phyloP scores from a whole-genome alignment of 2,888 invertebrate species.

The Amitus sp. region DNA sequence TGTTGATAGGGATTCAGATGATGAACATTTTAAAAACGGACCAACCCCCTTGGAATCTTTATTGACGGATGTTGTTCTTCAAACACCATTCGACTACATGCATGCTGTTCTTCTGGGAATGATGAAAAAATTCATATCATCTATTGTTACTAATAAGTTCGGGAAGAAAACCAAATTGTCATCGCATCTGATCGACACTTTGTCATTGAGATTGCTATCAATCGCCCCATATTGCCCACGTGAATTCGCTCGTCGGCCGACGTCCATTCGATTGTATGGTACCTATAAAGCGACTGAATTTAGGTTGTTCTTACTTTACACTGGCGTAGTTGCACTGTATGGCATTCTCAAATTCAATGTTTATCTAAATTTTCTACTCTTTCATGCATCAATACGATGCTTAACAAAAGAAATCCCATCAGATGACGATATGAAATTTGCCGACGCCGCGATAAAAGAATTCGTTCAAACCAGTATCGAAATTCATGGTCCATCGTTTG shows the following conservation, averaged over 20 bases:
- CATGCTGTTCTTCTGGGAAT: slow-evolving; percentile 23
- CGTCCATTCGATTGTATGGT: slow-evolving; percentile 29
- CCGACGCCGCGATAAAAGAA: slow-evolving; percentile 8
- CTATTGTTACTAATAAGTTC: slow-evolving; percentile 31
- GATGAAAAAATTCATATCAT: slow-evolving; percentile 27
- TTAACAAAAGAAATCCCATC: not conserved
- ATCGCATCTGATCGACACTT: slow-evolving; percentile 12
- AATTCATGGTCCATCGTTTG: slow-evolving; percentile 20
- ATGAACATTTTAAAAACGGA: slow-evolving; percentile 22
- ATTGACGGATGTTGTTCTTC: slow-evolving; percentile 17
- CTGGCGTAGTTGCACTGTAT: slow-evolving; percentile 44
- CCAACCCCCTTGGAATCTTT: slow-evolving; percentile 18
- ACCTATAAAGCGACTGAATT: slow-evolving; percentile 47
- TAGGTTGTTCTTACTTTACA: slow-evolving; percentile 45
- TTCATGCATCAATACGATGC: slow-evolving; percentile 38
- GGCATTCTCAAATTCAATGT: slow-evolving; percentile 27
- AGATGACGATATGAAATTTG: not conserved
- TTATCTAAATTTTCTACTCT: slow-evolving; percentile 42
- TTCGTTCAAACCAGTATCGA: slow-evolving; percentile 15
- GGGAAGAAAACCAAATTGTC: slow-evolving; percentile 21
- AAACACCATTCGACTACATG: slow-evolving; percentile 30
- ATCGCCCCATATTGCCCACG: slow-evolving; percentile 35
- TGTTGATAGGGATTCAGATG: not conserved
- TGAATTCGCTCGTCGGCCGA: slow-evolving; percentile 44
- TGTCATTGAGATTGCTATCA: slow-evolving; percentile 24